Evolutionary conservation across 2,797 vertebrate genomes (phyloP).

Genomic region (Avahi laniger): DNA sequence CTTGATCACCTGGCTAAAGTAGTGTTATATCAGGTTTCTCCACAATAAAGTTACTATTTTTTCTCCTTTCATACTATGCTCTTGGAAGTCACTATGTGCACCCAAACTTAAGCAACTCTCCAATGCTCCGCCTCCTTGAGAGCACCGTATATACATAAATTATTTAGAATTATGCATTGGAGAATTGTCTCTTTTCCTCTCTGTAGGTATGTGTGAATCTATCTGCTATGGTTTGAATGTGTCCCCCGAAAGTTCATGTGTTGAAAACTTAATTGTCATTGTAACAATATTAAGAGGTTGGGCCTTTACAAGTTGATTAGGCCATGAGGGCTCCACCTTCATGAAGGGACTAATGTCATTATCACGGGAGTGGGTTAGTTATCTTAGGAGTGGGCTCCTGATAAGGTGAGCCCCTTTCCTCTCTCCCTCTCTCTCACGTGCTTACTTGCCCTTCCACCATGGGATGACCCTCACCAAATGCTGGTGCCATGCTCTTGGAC

Average conservation of each 20-base stretch:
- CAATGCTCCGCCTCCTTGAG: background rate
- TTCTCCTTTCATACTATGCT: background rate
- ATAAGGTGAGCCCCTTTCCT: background rate
- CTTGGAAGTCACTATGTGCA: conserved; percentile 9
- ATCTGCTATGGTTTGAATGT: background rate
- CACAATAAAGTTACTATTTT: background rate
- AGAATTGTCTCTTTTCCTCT: background rate
- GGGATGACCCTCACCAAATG: background rate
- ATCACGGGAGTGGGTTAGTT: background rate
- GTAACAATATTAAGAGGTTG: background rate
- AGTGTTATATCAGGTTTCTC: background rate
- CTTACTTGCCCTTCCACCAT: background rate
- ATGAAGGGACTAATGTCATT: background rate
- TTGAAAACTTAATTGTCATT: background rate
- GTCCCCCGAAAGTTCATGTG: background rate
- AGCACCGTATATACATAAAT: background rate
- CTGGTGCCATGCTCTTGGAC: background rate
- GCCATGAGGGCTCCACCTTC: background rate
- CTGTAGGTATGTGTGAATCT: background rate
- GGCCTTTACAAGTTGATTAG: background rate
- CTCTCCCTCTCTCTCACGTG: background rate
- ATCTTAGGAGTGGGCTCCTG: background rate
- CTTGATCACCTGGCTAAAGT: background rate
- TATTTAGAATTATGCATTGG: conserved; percentile 16
- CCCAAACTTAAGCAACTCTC: background rate